Conservation (phyloP, 2,797 vertebrate genomes). For the Sebastes wilsoni region DNA sequence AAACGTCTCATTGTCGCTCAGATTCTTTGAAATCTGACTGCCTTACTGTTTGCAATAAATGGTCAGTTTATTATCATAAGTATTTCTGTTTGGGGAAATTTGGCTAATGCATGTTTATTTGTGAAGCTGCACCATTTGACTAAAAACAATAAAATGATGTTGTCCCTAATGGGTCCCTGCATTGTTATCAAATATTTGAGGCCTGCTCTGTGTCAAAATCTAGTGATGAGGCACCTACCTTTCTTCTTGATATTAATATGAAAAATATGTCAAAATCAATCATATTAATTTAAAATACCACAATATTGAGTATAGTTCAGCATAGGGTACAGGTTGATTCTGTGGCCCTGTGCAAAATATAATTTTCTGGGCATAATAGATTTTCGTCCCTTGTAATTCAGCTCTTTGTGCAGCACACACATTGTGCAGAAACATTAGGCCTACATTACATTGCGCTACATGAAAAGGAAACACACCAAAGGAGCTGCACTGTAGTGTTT, state of each 20-base stretch:
- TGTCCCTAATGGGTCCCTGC: not conserved
- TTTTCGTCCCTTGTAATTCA: conserved; percentile 7
- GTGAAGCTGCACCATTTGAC: not conserved
- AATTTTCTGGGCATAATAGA: not conserved
- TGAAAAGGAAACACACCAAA: conserved; percentile 15
- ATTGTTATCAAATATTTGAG: not conserved
- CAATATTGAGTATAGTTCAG: not conserved
- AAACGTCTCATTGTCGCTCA: not conserved
- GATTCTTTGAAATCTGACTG: not conserved
- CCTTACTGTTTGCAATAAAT: not conserved
- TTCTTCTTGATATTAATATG: not conserved
- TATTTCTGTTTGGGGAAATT: not conserved
- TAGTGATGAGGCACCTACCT: not conserved
- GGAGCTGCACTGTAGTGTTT: conserved; percentile 2
- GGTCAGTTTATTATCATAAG: not conserved
- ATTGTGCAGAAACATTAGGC: not conserved
- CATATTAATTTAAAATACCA: not conserved
- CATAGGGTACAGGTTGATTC: not conserved
- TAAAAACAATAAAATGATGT: not conserved
- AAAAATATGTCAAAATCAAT: not conserved
- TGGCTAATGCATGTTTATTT: not conserved
- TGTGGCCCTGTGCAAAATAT: not conserved
- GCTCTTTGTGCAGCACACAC: not conserved
- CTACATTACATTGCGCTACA: not conserved
- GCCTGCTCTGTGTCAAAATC: not conserved